Conservation (phyloP, 2,888 invertebrate genomes). For the Micoletzkya japonica region DNA sequence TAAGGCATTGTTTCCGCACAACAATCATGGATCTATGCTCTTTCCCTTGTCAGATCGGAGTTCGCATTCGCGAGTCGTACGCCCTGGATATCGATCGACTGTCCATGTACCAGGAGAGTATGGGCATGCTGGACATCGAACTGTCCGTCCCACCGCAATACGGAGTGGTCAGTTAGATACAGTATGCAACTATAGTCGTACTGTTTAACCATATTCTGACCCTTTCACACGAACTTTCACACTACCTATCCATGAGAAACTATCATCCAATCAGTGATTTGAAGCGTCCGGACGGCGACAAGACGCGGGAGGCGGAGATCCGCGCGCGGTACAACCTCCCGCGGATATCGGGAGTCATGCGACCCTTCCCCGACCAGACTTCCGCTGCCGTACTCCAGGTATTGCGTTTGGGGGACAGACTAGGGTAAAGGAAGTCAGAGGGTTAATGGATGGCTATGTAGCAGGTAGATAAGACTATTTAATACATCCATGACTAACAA, state of each 20-base stretch:
- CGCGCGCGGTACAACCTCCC: slow-evolving; percentile 57
- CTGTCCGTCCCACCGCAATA: slow-evolving; percentile 61
- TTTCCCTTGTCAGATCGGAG: slow-evolving; percentile 57
- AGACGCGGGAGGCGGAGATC: slow-evolving; percentile 54
- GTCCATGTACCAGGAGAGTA: slow-evolving; percentile 59
- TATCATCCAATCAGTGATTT: slow-evolving; percentile 25
- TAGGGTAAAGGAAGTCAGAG: background rate
- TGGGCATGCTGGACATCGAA: slow-evolving; percentile 61
- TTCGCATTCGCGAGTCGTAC: slow-evolving; percentile 54
- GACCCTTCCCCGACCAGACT: slow-evolving; percentile 62
- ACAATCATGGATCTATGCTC: background rate
- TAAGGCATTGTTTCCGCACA: background rate
- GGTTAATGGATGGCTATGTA: too few species aligned
- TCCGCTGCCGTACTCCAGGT: slow-evolving; percentile 48
- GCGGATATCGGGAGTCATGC: slow-evolving; percentile 56
- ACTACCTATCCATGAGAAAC: too few species aligned
- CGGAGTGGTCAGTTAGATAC: slow-evolving; percentile 55
- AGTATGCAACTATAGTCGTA: background rate
- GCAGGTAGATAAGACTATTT: too few species aligned
- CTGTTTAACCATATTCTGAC: too few species aligned
- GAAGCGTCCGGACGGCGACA: slow-evolving; percentile 60
- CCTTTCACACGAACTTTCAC: too few species aligned
- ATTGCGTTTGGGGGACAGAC: slow-evolving; percentile 14
- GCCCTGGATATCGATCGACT: slow-evolving; percentile 61
- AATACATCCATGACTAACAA: too few species aligned